Conservation (phyloP, 2,113 vertebrate species). For the Micromys minutus region DNA sequence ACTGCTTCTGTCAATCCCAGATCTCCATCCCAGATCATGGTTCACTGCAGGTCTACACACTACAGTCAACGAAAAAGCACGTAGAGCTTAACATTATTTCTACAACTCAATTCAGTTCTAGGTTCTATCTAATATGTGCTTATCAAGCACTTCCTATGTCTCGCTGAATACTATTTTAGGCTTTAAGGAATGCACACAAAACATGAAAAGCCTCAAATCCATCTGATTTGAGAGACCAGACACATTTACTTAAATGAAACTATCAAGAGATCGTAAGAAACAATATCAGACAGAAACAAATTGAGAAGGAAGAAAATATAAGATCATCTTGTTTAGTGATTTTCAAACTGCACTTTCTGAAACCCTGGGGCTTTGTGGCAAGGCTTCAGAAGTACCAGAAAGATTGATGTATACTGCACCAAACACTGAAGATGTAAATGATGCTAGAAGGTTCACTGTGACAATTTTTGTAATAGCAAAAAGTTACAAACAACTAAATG, state of each 20-base stretch:
- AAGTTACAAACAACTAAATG: constrained; percentile 59
- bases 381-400: constrained; percentile 42
- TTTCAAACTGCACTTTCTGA: constrained; percentile 71
- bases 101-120: not conserved
- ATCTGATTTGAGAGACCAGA: constrained; percentile 51
- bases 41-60: not conserved
- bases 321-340: constrained; percentile 59
- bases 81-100: not conserved
- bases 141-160: not conserved
- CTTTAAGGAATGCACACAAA: not conserved
- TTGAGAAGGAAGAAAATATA: constrained; percentile 63
- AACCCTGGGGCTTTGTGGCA: constrained; percentile 24
- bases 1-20: not conserved
- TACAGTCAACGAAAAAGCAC: not conserved
- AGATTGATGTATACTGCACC: constrained; percentile 50
- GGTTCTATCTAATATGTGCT: not conserved
- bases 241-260: constrained; percentile 15
- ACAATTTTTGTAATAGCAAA: constrained; percentile 56
- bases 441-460: constrained; percentile 13
- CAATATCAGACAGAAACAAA: constrained; percentile 47
- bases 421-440: constrained; percentile 53
- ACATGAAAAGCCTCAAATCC: not conserved
- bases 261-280: constrained; percentile 39
- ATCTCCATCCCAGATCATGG: not conserved
- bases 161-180: not conserved